Percentiles rank a stretch among this genome's conserved stretches.
Evolutionary conservation across 1,140 invertebrate species (phyloP).

Genomic region (Camponotus vicinus): DNA sequence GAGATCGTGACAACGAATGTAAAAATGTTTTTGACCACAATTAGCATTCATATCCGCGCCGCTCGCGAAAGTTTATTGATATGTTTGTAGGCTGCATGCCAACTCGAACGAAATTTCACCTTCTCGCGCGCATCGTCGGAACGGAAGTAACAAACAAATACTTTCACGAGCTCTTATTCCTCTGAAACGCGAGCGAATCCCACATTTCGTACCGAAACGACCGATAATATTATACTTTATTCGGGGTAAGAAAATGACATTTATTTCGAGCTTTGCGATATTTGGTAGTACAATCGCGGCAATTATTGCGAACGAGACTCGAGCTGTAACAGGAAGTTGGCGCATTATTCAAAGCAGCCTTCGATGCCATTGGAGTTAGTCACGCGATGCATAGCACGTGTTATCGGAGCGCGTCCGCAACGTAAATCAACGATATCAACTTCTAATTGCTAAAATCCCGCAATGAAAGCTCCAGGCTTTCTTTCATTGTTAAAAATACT

Average conservation of each 20-base stretch:
- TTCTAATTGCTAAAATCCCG: slow-evolving; percentile 51
- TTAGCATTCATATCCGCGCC: slow-evolving; percentile 51
- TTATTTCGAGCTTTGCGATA: slow-evolving; percentile 31
- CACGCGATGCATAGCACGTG: slow-evolving; percentile 58
- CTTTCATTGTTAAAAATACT: slow-evolving; percentile 7
- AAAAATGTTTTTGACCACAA: slow-evolving; percentile 71
- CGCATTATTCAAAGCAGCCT: slow-evolving; percentile 58
- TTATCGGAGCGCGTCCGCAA: slow-evolving; percentile 35
- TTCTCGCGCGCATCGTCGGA: slow-evolving; percentile 45
- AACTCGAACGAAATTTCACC: slow-evolving; percentile 66
- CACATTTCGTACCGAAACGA: not conserved
- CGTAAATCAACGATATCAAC: slow-evolving; percentile 62
- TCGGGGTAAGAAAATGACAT: slow-evolving; percentile 30
- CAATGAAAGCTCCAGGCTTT: not conserved
- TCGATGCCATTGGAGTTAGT: slow-evolving; percentile 62
- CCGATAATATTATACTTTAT: slow-evolving; percentile 12
- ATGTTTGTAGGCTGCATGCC: slow-evolving; percentile 48
- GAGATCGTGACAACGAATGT: slow-evolving; percentile 53
- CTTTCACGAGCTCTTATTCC: slow-evolving; percentile 64
- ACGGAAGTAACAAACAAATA: slow-evolving; percentile 53
- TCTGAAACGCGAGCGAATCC: slow-evolving; percentile 31
- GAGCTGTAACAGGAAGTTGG: slow-evolving; percentile 50
- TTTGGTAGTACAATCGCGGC: slow-evolving; percentile 44
- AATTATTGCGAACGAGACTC: slow-evolving; percentile 46
- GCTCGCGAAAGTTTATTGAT: slow-evolving; percentile 65